Conservation (phyloP, 2,113 vertebrate genomes). For the Phaethon lepturus region DNA sequence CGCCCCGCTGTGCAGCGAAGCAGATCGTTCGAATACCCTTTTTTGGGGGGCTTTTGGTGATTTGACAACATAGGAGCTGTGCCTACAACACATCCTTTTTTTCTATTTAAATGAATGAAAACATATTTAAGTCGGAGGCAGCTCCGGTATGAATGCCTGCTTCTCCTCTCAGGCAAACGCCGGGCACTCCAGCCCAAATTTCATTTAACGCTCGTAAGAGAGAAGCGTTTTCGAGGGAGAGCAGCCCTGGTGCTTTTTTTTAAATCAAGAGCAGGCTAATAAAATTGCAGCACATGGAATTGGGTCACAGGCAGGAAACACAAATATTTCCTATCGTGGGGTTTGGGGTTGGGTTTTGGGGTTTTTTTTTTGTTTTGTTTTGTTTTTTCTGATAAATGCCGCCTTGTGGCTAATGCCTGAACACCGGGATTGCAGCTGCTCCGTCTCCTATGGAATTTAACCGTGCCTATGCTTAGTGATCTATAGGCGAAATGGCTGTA, state of each 20-base stretch:
- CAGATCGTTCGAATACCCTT: background rate
- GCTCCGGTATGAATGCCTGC: background rate
- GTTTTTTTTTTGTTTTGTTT: background rate
- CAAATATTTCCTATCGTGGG: background rate
- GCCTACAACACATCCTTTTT: background rate
- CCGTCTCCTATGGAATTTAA: background rate
- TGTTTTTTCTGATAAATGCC: background rate
- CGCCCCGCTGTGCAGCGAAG: background rate
- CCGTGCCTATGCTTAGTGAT: background rate
- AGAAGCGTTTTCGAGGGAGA: background rate
- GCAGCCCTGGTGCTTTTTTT: background rate
- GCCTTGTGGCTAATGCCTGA: background rate
- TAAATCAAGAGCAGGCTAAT: background rate
- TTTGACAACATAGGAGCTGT: background rate
- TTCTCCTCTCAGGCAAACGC: background rate
- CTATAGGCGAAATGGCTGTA: background rate
- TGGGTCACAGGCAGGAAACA: slow-evolving; percentile 17
- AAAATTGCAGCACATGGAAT: background rate
- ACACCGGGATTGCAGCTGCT: background rate
- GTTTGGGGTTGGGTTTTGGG: background rate
- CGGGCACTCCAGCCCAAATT: background rate
- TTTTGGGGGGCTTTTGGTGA: rapidly evolving
- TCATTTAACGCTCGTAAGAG: background rate
- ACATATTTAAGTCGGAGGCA: background rate
- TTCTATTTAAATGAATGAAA: background rate